Base-by-base conservation (phyloP, 2,113 vertebrate genomes). In the Dicentrarchus labrax region DNA sequence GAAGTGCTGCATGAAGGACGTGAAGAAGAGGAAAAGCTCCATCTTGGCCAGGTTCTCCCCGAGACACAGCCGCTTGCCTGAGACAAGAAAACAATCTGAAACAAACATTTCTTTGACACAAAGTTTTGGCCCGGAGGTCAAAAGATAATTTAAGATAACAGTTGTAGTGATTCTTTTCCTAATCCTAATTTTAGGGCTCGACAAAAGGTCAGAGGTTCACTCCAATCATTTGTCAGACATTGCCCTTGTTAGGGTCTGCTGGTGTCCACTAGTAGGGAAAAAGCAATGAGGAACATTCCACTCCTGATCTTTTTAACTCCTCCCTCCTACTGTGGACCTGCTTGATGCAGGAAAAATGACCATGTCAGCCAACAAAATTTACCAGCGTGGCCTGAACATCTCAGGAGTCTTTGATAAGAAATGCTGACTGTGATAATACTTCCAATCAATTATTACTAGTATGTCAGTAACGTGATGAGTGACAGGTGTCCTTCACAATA, bases 21-120 rank as follows among this genome's bases (percentile, higher is more conserved):
- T 94, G 90, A 97, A 96, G 89, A 96, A 93, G 80, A 97, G 94
- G 73, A 97, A 96, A 50, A 97, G 92, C 76, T 97, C 96, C 0
- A 95, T 43, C 21, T 76, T 94, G 19, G 96, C 96, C 93, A 97
- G 56, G 68, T 69, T 47, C 76, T 96, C 96, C 0, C 96, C 96
- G 8, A 89, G 95, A 86, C 97, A 96, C 50, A 72, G 2, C 0
- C 95, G 89, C 64, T 96, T 96, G 80, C 96, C 96, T 97, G 87
- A 88, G 17, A 57, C 17, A 67, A 1, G 21, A 48, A 54, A 53
- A 71, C 6, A 78, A 43, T n/a, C 4, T 36, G 24, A 30, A 30
- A 38, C 57, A 59, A 17, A n/a, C 21, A n/a, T n/a, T 41, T 62
- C 60, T 41, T 9, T 38, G 36, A 38, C 17, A 17, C 12, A 59